phyloP scores from a whole-genome alignment of 2,113 vertebrate species.

The Amphiprion percula region DNA sequence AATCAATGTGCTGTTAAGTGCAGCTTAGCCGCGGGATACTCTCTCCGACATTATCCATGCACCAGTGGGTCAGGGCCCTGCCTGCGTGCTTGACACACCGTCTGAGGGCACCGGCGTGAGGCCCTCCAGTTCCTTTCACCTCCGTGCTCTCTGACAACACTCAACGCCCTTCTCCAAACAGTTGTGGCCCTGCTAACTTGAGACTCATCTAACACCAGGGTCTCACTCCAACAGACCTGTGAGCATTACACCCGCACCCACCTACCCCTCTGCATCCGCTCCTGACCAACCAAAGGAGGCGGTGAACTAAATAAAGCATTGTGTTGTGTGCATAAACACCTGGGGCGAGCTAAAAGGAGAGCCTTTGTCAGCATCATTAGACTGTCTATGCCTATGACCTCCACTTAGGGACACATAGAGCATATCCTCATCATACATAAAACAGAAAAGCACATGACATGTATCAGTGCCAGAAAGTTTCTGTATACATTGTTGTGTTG shows the following conservation, averaged over 20 bases:
- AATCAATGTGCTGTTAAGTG: slow-evolving; percentile 89
- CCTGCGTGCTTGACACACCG: slow-evolving; percentile 31
- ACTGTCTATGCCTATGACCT: slow-evolving; percentile 16
- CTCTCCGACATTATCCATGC: slow-evolving; percentile 78
- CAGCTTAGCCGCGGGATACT: slow-evolving; percentile 80
- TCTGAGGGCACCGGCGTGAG: slow-evolving; percentile 56
- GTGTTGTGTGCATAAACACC: slow-evolving; percentile 38
- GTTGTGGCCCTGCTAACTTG: slow-evolving; percentile 72
- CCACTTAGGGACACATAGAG: slow-evolving; percentile 13
- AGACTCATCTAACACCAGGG: slow-evolving; percentile 72
- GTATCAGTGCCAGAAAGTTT: background rate
- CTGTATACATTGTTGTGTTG: background rate
- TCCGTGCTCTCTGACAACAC: slow-evolving; percentile 71
- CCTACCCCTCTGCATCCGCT: slow-evolving; percentile 2
- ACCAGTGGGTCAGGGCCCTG: slow-evolving; percentile 65
- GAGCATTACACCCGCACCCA: slow-evolving; percentile 44
- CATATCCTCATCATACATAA: slow-evolving; percentile 4
- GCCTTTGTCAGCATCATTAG: slow-evolving; percentile 38
- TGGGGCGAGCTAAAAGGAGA: slow-evolving; percentile 33
- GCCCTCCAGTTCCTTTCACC: slow-evolving; percentile 70
- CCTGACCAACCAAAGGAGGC: slow-evolving; percentile 39
- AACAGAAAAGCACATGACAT: background rate
- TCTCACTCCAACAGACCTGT: slow-evolving; percentile 69
- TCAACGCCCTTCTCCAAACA: slow-evolving; percentile 64
- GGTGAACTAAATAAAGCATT: slow-evolving; percentile 51